Evolutionary conservation across 2,113 vertebrate genomes (phyloP).

Genomic region (Haemorhous mexicanus): DNA sequence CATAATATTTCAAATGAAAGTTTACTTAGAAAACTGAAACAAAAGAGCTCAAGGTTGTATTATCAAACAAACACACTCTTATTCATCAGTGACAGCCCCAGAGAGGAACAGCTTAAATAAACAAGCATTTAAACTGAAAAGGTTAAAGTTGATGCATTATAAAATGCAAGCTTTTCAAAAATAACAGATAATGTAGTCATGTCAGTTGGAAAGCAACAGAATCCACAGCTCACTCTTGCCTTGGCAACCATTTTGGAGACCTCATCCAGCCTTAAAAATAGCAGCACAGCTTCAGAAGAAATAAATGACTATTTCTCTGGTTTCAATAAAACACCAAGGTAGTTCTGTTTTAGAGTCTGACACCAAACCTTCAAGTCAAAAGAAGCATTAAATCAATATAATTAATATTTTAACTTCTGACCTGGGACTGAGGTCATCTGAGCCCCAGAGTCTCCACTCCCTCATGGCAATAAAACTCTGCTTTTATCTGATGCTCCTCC

Average conservation of each 20-base stretch:
- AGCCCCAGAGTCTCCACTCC: not conserved
- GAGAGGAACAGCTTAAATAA: not conserved
- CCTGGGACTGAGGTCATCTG: not conserved
- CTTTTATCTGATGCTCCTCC: not conserved
- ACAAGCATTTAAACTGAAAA: not conserved
- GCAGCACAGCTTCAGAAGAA: not conserved
- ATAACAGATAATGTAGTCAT: not conserved
- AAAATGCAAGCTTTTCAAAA: not conserved
- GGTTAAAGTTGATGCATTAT: not conserved
- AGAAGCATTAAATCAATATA: not conserved
- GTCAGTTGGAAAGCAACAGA: not conserved
- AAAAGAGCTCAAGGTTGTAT: not conserved
- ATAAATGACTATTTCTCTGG: not conserved
- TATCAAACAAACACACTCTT: not conserved
- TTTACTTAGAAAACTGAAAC: not conserved
- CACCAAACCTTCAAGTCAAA: not conserved
- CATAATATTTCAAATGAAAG: not conserved
- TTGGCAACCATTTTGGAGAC: not conserved
- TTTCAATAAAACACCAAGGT: not conserved
- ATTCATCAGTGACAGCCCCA: not conserved
- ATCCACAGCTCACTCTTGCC: not conserved
- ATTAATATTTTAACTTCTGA: not conserved
- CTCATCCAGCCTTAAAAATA: not conserved
- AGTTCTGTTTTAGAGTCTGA: not conserved
- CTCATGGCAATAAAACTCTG: not conserved